Evolutionary conservation across 1,140 invertebrate species (phyloP).

Genomic region (Meloidogyne chitwoodi): DNA sequence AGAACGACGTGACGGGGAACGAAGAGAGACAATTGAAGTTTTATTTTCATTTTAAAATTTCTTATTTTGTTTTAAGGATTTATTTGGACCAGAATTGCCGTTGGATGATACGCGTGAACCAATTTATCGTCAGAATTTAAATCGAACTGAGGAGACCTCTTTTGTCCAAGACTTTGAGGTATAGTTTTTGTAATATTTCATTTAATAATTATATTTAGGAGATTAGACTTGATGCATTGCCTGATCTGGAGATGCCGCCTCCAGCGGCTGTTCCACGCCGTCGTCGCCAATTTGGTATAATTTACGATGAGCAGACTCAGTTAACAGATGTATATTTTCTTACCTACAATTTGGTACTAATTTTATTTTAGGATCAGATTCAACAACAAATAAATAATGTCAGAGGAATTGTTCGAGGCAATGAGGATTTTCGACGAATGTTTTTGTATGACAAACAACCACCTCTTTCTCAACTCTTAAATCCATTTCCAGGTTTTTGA

Average conservation of each 20-base stretch:
- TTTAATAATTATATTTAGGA: neutral
- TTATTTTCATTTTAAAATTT: neutral
- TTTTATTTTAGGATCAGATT: neutral
- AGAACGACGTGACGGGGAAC: neutral
- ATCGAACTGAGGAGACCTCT: neutral
- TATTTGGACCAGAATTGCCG: neutral
- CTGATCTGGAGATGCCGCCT: neutral
- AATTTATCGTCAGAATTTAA: neutral
- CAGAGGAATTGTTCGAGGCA: neutral
- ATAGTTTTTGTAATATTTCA: neutral
- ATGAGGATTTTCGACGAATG: neutral
- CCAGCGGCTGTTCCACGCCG: neutral
- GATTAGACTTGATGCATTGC: neutral
- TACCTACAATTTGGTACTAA: neutral
- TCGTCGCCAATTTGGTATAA: neutral
- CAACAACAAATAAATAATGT: neutral
- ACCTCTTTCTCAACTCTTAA: slow-evolving; percentile 1
- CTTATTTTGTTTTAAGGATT: neutral
- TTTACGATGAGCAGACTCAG: neutral
- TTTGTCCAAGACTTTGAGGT: neutral
- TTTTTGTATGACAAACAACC: too few species aligned
- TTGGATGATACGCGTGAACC: neutral
- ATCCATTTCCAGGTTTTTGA: neutral
- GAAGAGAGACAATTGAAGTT: neutral
- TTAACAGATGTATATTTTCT: neutral